phyloP scores from a whole-genome alignment of 1,140 invertebrate genomes.

The Macrobrachium nipponense region DNA sequence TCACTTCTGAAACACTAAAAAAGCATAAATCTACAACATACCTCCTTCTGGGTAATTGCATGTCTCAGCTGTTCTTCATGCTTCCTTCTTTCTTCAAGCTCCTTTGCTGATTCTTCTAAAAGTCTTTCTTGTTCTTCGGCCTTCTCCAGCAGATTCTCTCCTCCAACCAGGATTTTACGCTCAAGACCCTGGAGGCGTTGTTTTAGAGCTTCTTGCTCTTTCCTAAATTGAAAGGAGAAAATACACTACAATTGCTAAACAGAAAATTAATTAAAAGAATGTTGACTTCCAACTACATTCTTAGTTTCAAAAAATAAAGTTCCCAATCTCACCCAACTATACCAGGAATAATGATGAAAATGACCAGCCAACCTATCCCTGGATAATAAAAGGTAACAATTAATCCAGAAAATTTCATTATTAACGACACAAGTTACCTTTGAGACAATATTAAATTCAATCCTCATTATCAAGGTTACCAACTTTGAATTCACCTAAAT shows the following conservation, averaged over 20 bases:
- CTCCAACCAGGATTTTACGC: slow-evolving; percentile 96
- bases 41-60: slow-evolving; percentile 85
- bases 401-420: no score
- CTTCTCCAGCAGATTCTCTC: slow-evolving; percentile 98
- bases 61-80: slow-evolving; percentile 86
- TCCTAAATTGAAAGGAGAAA: slow-evolving; percentile 67
- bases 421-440: no score
- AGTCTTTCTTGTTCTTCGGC: slow-evolving; percentile 93
- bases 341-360: no score
- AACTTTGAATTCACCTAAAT: no score
- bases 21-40: slow-evolving; percentile 63
- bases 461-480: no score
- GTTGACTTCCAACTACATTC: no score
- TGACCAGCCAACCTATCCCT: no score
- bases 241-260: neutral
- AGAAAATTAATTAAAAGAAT: no score
- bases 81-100: slow-evolving; percentile 85
- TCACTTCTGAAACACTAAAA: neutral
- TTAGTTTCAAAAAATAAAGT: no score
- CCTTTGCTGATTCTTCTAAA: slow-evolving; percentile 89
- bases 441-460: no score
- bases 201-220: slow-evolving; percentile 76
- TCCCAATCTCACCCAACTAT: no score
- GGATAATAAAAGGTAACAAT: no score
- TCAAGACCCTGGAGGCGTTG: slow-evolving; percentile 91